Evolutionary conservation across 2,113 vertebrate species (phyloP), one percentile per base, ranked within the genome.

Genomic region (Eidolon helvum): DNA sequence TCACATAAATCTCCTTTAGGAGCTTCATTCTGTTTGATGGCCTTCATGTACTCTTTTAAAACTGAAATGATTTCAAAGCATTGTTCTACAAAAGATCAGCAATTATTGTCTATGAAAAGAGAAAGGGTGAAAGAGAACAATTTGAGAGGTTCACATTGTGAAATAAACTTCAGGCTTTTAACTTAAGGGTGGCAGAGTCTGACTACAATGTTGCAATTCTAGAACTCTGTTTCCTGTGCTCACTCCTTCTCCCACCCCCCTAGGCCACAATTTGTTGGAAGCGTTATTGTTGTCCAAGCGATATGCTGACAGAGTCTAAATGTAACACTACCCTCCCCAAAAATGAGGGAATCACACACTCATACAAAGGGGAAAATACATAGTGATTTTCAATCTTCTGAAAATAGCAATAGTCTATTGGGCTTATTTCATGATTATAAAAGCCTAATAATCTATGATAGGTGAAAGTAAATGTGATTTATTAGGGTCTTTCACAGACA

Each of bases 381-480:
- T 92, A 89, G 87, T 93, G 98, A 97, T 98, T 98, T 98, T 98
- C 97, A 98, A 96, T 98, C 98, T 98, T 98, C 97, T 94, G 96
- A 98, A 98, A 98, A 96, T 86, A 97, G 88, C 90, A 88, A 87
- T 98, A 96, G 95, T 97, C 98, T 98, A 98, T 95, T 96, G 65
- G 97, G 93, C 97, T 99, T 98, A 98, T 98, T 99, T 98, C 98
- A 98, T 98, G 98, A 98, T 98, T 98, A 98, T 98, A 98, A 98
- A 98, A 98, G 94, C 94, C 96, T 97, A 98, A 98, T 98, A 98
- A 98, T 98, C 97, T 98, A 98, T 98, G 98, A 98, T 88, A 98
- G 96, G 98, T 98, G 92, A 90, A 97, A 98, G 96, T 79, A 97
- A 98, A 97, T 94, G 59, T 98, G 98, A 99, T 99, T 99, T 99